These are phyloP conservation scores for Lepidocyrtoides sp. DNA, from an alignment of 2,888 invertebrate species.

Conservation along the genomic window DNA sequence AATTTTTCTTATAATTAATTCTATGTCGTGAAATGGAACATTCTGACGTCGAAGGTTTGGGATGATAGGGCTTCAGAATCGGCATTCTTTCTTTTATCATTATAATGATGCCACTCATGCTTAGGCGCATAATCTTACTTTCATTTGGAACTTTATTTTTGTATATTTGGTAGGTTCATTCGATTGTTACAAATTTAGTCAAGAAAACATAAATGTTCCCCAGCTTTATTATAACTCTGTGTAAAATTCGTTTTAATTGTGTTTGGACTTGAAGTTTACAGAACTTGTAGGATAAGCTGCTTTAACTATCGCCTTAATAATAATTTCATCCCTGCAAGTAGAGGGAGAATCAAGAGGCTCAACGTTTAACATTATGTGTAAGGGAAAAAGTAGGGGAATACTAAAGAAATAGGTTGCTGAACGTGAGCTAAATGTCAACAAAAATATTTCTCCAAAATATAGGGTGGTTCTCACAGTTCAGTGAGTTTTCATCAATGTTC, in stretches of 20 bases:
- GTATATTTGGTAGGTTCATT: too few species aligned
- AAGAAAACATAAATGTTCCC: too few species aligned
- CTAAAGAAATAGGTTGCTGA: constrained; percentile 81
- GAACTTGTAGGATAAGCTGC: not conserved
- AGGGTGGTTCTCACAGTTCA: constrained; percentile 46
- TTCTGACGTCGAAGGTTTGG: too few species aligned
- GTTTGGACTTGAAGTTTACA: too few species aligned
- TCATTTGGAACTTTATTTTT: too few species aligned
- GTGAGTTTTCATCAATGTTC: constrained; percentile 50
- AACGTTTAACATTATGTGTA: not conserved
- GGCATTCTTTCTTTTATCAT: not conserved
- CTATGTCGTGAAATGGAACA: not conserved
- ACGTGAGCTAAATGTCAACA: constrained; percentile 84
- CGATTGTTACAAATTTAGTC: too few species aligned
- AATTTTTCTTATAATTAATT: constrained; percentile 21
- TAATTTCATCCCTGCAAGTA: too few species aligned
- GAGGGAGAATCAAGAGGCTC: not conserved
- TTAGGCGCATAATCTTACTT: constrained; percentile 10
- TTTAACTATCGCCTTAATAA: not conserved
- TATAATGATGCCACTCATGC: not conserved
- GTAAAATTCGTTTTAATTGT: not conserved
- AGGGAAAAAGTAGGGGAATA: constrained; percentile 17
- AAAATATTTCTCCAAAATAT: constrained; percentile 16
- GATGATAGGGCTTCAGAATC: not conserved
- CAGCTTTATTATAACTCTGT: not conserved